phyloP scores from a whole-genome alignment of 1,140 invertebrate genomes.

The Drosophila lacteicornis region DNA sequence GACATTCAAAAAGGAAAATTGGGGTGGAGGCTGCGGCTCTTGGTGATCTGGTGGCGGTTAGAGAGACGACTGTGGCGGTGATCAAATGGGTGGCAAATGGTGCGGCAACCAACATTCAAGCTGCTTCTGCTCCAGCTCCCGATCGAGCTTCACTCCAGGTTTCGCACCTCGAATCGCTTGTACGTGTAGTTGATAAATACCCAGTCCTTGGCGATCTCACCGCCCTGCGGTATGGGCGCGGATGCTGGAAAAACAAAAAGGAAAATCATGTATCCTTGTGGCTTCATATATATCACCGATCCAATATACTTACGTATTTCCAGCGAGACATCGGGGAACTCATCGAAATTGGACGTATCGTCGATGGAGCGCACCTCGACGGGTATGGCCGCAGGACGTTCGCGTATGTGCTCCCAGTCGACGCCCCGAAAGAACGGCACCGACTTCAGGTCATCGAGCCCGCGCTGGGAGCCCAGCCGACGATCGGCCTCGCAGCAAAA shows the following conservation, averaged over 20 bases:
- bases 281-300: too few relatives aligned
- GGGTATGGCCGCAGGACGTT: slow-evolving; percentile 98
- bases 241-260: slow-evolving; percentile 87
- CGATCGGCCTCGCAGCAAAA: slow-evolving; percentile 98
- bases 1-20: slow-evolving; percentile 78
- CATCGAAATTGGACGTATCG: slow-evolving; percentile 99
- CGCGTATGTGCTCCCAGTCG: slow-evolving; percentile 98
- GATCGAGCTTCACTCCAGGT: slow-evolving; percentile 73
- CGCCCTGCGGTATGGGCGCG: slow-evolving; percentile 92
- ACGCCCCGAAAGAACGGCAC: slow-evolving; percentile 96
- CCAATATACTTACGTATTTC: slow-evolving; percentile 94
- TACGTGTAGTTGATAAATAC: slow-evolving; percentile 99
- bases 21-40: slow-evolving; percentile 61
- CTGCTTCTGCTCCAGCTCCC: slow-evolving; percentile 29
- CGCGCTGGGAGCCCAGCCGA: slow-evolving; percentile 94
- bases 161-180: slow-evolving; percentile 96
- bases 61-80: slow-evolving; percentile 66
- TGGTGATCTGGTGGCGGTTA: slow-evolving; percentile 64
- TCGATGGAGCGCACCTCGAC: slow-evolving; percentile 97
- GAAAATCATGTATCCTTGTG: background rate
- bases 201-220: slow-evolving; percentile 97
- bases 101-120: slow-evolving; percentile 70
- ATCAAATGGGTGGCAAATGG: slow-evolving; percentile 67
- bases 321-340: slow-evolving; percentile 99
- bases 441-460: slow-evolving; percentile 94